Evolutionary conservation across 2,797 vertebrate genomes (phyloP), one percentile per base, ranked within the genome.

Genomic region (Coreius guichenoti): DNA sequence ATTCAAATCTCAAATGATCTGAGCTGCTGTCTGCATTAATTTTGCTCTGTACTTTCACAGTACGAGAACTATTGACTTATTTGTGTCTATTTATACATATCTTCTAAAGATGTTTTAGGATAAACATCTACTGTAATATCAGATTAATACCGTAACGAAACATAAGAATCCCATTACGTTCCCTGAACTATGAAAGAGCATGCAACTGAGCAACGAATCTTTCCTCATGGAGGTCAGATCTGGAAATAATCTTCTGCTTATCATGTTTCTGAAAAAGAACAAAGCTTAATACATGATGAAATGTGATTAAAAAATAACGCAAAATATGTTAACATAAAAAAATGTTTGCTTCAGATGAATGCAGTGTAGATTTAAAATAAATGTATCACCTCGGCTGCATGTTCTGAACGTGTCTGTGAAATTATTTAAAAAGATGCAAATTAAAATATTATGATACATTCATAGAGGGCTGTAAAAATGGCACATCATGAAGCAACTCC

Each of bases 351-450:
- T 49, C 26, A 68, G 54, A 81, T 69, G 63, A 39, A 12, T 13
- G 79, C 49, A 26, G 65, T 39, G 79, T 56, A 80, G 29, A 70
- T 70, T 69, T 39, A 54, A 69, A 69, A 26, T 47, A 47, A 4
- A n/a, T 49, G 54, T n/a, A 68, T 80, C 79, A 80, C 63, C 63
- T 80, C 45, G 14, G 13, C 65, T 69, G 29, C 63, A n/a, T 80
- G 63, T 80, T 80, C 45, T 80, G 63, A 68, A 54, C 19, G 63
- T 69, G 68, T 19, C 47, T 58, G 83, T 92, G 92, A 91, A 93
- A 94, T 93, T 91, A 93, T 93, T 93, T 85, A 94, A 63, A 72
- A 86, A 80, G 73, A 69, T 90, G 68, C 45, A 67, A 86, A 91
- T 92, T 85, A 90, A 92, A 88, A 87, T 85, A 83, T 91, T 78